Base-by-base conservation (phyloP, 1,140 invertebrate species). In the Lutraria rhynchaena region DNA sequence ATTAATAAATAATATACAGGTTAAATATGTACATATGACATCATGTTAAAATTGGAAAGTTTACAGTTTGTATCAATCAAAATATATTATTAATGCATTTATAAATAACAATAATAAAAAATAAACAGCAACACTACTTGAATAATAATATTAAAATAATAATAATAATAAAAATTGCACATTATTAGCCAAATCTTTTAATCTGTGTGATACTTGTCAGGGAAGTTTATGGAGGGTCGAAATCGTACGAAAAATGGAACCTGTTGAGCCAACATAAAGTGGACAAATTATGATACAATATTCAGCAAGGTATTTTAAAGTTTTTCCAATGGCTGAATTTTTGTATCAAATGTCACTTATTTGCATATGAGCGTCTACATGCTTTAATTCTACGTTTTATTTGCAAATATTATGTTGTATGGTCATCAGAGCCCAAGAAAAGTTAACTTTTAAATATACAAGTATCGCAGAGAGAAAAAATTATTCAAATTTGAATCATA, bases 391-490 rank as follows among this genome's bases (percentile, higher is more conserved):
- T 27, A 55, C 27, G 4, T 9, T 9, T 22, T 55, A 9, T n/a
- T 55, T n/a, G 7, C 37, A 41, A 41, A 41, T 41, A 41, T 41
- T 15, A 41, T 41, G 37, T 41, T 61, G 73, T 75, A 22, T 31
- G 57, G 31, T 41, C 41, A 27, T 24, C 4, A 77, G 33, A 22
- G 41, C 61, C 67, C 77, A 81, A 71, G 24, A 69, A 37, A 35
- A 22, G 19, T 35, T 27, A 67, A 63, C 3, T 61, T n/a, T 29
- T 41, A 27, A 57, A 53, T 27, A 51, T 27, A 53, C 60, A 67
- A 77, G 75, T 46, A 65, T 77, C 17, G 35, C 67, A 61, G 77
- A 81, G 67, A 60, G 65, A 53, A 81, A 55, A 71, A 15, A 71
- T 44, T 49, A n/a, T 51, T 70, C 11, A 27, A 7, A 41, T 7